A percentile compares a stretch with the other conserved stretches of the same genome.
phyloP scores from a whole-genome alignment of 2,113 vertebrate species.

The Vicugna pacos region DNA sequence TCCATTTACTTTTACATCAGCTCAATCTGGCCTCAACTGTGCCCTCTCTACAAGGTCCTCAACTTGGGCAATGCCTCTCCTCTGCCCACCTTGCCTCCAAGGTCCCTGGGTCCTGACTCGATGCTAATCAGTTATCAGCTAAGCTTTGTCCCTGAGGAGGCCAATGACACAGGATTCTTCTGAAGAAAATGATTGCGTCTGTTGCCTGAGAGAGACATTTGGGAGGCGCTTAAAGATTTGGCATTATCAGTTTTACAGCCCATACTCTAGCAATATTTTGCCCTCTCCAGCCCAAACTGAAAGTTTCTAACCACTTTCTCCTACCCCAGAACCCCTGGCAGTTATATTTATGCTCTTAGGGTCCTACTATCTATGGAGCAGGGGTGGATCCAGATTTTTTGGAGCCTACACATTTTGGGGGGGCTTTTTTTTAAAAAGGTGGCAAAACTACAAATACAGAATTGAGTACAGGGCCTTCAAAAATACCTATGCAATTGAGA shows the following conservation, averaged over 20 bases:
- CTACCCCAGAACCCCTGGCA: not conserved
- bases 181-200: slow-evolving; percentile 31
- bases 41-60: not conserved
- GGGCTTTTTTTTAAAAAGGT: not conserved
- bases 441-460: slow-evolving; percentile 28
- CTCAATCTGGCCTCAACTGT: not conserved
- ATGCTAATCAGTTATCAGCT: not conserved
- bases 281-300: not conserved
- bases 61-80: not conserved
- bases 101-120: not conserved
- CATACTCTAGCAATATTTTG: slow-evolving; percentile 18
- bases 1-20: slow-evolving; percentile 6
- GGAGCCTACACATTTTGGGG: not conserved
- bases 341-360: not conserved
- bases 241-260: not conserved
- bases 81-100: not conserved
- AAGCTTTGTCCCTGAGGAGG: not conserved
- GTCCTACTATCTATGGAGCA: not conserved
- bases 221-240: not conserved
- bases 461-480: not conserved
- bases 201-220: not conserved
- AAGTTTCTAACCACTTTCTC: not conserved
- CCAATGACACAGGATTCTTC: slow-evolving; percentile 38
- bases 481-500: not conserved
- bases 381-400: not conserved